These are phyloP conservation scores for Trochalopteron elliotii DNA, from an alignment of 2,113 vertebrate genomes.

Conservation along the genomic window DNA sequence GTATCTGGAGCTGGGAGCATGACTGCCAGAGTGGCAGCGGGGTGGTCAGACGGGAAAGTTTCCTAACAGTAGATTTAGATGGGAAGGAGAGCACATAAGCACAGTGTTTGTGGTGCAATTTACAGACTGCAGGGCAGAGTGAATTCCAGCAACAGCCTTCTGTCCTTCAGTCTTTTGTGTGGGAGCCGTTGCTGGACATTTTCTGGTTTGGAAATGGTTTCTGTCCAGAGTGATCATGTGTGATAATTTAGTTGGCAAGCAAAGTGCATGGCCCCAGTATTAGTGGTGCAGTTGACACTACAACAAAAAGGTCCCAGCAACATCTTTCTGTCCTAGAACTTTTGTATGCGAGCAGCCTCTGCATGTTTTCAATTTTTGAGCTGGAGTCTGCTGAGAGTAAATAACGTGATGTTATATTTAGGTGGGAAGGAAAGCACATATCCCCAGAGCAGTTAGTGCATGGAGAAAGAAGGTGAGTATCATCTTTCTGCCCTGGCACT, in stretches of 20 bases:
- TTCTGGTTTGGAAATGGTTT: not conserved
- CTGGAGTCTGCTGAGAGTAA: not conserved
- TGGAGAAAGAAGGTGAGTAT: not conserved
- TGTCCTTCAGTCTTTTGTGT: not conserved
- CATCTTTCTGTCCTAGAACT: not conserved
- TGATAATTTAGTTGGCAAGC: not conserved
- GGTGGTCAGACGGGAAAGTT: not conserved
- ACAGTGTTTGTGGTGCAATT: not conserved
- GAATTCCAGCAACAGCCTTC: not conserved
- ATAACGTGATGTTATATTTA: not conserved
- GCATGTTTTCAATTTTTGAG: not conserved
- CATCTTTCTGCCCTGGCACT: not conserved
- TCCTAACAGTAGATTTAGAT: not conserved
- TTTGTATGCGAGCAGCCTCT: not conserved
- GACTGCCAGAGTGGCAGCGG: not conserved
- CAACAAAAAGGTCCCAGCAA: not conserved
- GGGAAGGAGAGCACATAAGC: not conserved
- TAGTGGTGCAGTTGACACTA: not conserved
- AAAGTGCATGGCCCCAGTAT: not conserved
- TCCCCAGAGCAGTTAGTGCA: not conserved
- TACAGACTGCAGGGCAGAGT: not conserved
- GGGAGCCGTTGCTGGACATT: rapidly evolving
- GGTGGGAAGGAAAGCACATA: not conserved
- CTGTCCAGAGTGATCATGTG: not conserved
- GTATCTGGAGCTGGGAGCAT: not conserved